Evolutionary conservation across 2,888 invertebrate genomes (phyloP).

Genomic region (Neoitamus cyanurus): DNA sequence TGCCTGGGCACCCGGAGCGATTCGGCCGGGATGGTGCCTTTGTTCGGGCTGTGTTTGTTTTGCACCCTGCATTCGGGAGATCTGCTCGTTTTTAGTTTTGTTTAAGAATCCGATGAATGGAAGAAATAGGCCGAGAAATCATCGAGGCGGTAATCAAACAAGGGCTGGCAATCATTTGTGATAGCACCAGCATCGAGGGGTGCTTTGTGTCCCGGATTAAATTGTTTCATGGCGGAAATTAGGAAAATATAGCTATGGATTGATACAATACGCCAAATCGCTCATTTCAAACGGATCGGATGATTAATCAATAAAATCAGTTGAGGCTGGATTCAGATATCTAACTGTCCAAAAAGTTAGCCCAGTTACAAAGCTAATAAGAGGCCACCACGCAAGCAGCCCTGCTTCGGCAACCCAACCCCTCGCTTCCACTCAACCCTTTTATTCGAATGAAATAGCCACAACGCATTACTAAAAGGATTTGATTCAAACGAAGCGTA

Average conservation of each 20-base stretch:
- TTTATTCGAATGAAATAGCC: conserved; percentile 1
- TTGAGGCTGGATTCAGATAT: no score
- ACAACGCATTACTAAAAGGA: background rate
- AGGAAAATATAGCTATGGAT: background rate
- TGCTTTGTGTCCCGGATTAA: background rate
- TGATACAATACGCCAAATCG: background rate
- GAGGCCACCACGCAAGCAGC: background rate
- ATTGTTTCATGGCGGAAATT: background rate
- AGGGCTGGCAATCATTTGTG: background rate
- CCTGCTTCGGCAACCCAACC: background rate
- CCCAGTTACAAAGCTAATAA: background rate
- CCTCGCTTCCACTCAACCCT: background rate
- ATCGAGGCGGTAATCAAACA: conserved; percentile 10
- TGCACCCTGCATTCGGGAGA: conserved; percentile 8
- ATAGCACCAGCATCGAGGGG: background rate
- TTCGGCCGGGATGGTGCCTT: background rate
- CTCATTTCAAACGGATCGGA: background rate
- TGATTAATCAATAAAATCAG: no score
- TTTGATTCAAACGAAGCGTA: conserved; percentile 18
- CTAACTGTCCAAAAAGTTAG: background rate
- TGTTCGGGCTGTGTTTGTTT: conserved; percentile 7
- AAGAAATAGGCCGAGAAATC: conserved; percentile 19
- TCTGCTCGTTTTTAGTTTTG: conserved; percentile 19
- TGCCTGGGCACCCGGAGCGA: background rate
- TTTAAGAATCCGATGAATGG: conserved; percentile 17